Evolutionary conservation across 1,140 invertebrate species (phyloP), one percentile per base, ranked within the genome.

Genomic region (Zelostemma sp.): DNA sequence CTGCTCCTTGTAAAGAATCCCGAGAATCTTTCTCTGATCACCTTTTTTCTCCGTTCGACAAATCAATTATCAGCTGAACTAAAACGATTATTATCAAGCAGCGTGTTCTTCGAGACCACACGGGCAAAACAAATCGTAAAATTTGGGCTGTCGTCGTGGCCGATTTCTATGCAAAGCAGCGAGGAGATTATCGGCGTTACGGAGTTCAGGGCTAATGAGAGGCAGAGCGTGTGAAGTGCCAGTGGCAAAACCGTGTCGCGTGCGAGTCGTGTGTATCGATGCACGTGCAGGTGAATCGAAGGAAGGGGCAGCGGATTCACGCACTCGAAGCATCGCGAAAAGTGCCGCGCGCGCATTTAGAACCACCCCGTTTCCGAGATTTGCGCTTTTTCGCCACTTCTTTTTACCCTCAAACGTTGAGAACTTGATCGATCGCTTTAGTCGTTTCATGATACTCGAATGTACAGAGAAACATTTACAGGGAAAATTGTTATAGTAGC

Each of bases 291-390:
- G 40, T 50, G 66, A 14, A 59, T 57, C 58, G 47, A 45, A 53
- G 40, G 16, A 21, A 19, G 43, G 43, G 43, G 9, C 16, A 19
- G 18, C 47, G 60, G 65, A 61, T 70, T 65, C 57, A 70, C 57
- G 68, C 68, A 70, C 54, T 58, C 58, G 54, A 62, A 61, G 68
- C 53, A 61, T 60, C 47, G 54, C 72, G 75, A 78, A 80, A 76
- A 81, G 80, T 79, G 73, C 72, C 74, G 73, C 63, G 74, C 72
- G 70, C 72, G 69, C 69, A 72, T 72, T 72, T 68, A 58, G 70
- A 62, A 65, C 65, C 64, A 68, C 65, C 70, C 70, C 49, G 59
- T 49, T 64, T 68, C 64, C 69, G 50, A 53, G 68, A 72, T 68
- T 57, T 64, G 56, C 60, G 69, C 68, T 68, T 72, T 72, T 55